A percentile compares a stretch with the other conserved stretches of the same genome.
These are phyloP conservation scores for Amblyraja radiata DNA, from an alignment of 2,797 vertebrate species.

Conservation along the genomic window DNA sequence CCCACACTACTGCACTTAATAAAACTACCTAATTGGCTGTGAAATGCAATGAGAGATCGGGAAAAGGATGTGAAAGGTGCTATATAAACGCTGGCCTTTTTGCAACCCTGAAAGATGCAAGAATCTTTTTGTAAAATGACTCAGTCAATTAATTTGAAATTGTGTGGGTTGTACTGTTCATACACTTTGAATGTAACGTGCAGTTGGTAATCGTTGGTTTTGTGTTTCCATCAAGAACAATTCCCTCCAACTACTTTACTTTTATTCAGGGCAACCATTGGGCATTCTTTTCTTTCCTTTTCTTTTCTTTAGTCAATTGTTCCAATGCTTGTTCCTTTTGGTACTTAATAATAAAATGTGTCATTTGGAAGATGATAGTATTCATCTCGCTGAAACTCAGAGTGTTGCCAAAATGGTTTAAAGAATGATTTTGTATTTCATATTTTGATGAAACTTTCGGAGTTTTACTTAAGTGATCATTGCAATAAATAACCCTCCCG, in stretches of 20 bases:
- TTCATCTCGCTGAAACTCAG: no score
- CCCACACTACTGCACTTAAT: no score
- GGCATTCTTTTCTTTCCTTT: not conserved
- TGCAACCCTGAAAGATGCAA: not conserved
- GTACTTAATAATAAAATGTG: not conserved
- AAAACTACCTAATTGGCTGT: no score
- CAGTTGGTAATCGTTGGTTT: not conserved
- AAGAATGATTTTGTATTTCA: not conserved
- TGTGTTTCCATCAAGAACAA: not conserved
- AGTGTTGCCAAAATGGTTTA: not conserved
- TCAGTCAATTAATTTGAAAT: slow-evolving; percentile 15
- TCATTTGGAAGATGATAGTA: not conserved
- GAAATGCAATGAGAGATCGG: no score
- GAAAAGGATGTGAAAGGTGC: no score
- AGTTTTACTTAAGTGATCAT: not conserved
- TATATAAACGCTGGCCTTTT: no score
- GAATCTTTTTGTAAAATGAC: not conserved
- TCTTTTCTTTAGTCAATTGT: not conserved
- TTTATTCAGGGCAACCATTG: not conserved
- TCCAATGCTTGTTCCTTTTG: not conserved
- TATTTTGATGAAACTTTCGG: not conserved
- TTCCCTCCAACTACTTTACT: not conserved
- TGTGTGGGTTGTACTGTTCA: not conserved
- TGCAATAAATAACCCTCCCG: not conserved
- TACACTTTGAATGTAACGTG: not conserved